Evolutionary conservation across 2,113 vertebrate species (phyloP).

Genomic region (Scartelaos histophorus): DNA sequence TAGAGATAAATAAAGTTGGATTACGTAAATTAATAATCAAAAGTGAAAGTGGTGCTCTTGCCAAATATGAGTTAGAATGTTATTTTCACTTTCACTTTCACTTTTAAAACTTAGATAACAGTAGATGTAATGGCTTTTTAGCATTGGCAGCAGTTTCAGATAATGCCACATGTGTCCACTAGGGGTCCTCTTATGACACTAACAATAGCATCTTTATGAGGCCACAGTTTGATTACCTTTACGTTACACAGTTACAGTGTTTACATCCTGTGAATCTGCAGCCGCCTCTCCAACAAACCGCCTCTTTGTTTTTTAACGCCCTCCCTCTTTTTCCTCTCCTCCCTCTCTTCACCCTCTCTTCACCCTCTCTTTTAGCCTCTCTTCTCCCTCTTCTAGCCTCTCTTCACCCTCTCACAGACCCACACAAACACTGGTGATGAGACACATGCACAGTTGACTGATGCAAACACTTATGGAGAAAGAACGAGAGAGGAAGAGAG

Average conservation of each 20-base stretch:
- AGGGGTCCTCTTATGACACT: conserved; percentile 7
- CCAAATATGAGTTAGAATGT: no score
- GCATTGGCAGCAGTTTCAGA: background rate
- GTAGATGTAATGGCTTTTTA: no score
- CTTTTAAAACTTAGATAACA: no score
- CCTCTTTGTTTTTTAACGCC: background rate
- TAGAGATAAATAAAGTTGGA: no score
- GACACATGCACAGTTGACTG: background rate
- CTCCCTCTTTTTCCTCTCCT: background rate
- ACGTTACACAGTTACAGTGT: background rate
- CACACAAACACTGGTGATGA: background rate
- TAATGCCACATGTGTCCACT: background rate
- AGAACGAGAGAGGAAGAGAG: background rate
- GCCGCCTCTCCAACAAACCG: conserved; percentile 1
- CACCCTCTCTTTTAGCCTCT: background rate
- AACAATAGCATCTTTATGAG: conserved; percentile 9
- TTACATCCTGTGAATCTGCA: background rate
- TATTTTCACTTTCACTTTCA: no score
- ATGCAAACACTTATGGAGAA: background rate
- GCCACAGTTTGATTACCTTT: background rate
- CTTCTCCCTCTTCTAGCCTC: background rate
- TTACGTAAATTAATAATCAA: no score
- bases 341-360: background rate
- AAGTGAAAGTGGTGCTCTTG: no score
- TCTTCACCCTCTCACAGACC: background rate